Evolutionary conservation across 2,888 invertebrate genomes (phyloP), one percentile per base, ranked within the genome.

Genomic region (Dicranocentrus wangi): DNA sequence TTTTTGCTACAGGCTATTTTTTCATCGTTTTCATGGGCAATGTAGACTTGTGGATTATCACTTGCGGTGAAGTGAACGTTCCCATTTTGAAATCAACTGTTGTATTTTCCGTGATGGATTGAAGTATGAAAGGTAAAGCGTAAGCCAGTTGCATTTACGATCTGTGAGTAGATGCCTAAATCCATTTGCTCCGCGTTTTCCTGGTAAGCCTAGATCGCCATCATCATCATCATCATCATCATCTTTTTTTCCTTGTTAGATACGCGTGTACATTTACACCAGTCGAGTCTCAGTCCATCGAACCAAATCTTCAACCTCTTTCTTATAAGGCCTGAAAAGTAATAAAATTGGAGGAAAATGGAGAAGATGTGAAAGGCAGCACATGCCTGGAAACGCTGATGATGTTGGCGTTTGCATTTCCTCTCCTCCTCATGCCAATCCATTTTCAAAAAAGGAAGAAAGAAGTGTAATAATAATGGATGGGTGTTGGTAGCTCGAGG

Each of bases 391-490:
- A 73, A 61, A 66, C 32, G 51, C n/a, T 63, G 73, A 65, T 75
- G 55, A 51, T 65, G 65, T 53, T 73, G 73, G 32, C 55, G 73
- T 55, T 65, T 65, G 28, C 65, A 75, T 65, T 75, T 75, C 55
- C 28, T 39, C n/a, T n/a, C n/a, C 55, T 7, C 3, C n/a, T 55
- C 21, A 61, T 27, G 47, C 65, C 76, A 68, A 68, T 76, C 55
- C 60, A 60, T 76, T 76, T 68, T 60, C 47, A 28, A 19, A 32
- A 19, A 73, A 73, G 32, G 42, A 32, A 47, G 58, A 66, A 60
- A 76, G 68, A 68, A 53, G 55, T 28, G 42, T 65, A 65, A 61
- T 61, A 61, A 75, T 75, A 75, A 75, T 75, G 73, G 73, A 75
- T 75, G 73, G 55, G 21, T 61, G 72, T 61, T 63, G 39, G 73